Percentiles rank a stretch among this genome's conserved stretches.
Evolutionary conservation across 2,888 invertebrate species (phyloP).

Genomic region (Torymus texanus): DNA sequence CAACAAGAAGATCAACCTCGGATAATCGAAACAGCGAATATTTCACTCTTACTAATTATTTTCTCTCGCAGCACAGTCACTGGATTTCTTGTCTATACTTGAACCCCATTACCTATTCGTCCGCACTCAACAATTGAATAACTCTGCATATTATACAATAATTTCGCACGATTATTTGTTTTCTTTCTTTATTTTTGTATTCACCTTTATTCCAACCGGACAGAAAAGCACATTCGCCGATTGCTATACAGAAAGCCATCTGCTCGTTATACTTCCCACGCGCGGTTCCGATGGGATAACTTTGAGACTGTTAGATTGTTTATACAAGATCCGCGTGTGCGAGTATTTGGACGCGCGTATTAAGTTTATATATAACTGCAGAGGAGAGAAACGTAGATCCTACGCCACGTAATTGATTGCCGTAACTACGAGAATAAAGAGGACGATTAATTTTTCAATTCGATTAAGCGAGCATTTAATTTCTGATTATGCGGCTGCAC

Average conservation of each 20-base stretch:
- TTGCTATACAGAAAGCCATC: slow-evolving; percentile 57
- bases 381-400: too few relatives aligned
- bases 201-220: not conserved
- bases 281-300: slow-evolving; percentile 62
- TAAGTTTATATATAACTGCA: too few relatives aligned
- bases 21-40: not conserved
- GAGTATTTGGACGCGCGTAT: not conserved
- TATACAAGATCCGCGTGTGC: not conserved
- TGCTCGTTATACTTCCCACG: too few relatives aligned
- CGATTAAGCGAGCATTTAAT: too few relatives aligned
- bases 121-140: slow-evolving; percentile 21
- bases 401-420: too few relatives aligned
- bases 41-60: slow-evolving; percentile 14
- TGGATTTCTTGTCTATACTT: slow-evolving; percentile 2
- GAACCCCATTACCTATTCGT: not conserved
- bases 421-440: too few relatives aligned
- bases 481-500: too few relatives aligned
- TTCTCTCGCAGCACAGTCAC: slow-evolving; percentile 12
- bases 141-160: slow-evolving; percentile 11
- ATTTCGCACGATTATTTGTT: slow-evolving; percentile 25
- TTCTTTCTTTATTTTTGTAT: not conserved
- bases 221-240: slow-evolving; percentile 55
- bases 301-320: slow-evolving; percentile 42
- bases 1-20: not conserved
- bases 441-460: too few relatives aligned